Base-by-base conservation (phyloP, 1,140 invertebrate genomes). In the Leptonema lineaticorne region DNA sequence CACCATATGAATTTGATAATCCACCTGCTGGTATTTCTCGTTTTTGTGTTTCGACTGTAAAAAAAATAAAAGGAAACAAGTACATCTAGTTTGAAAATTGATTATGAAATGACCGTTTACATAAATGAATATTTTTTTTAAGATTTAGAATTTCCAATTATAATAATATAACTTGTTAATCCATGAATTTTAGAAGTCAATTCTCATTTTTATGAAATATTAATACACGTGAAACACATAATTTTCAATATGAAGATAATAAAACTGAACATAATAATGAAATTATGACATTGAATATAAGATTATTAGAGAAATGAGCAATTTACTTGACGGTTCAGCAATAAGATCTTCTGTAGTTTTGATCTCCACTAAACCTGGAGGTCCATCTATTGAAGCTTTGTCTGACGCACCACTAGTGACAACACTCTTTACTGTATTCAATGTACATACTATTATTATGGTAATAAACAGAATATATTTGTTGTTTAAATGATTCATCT, bases 371-470 rank as follows among this genome's bases (percentile, higher is more conserved):
- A 79, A 74, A 0, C 79, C 78, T 0, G 76, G 75, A 0, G 79
- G 78, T 14, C 71, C 71, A 22, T 67, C 65, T 26, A 53, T 8
- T 8, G 50, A 53, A 24, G 27, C 22, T 24, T 64, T 37, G 16
- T 70, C 71, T 2, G 48, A 45, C 11, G 65, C 22, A 91, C 81
- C 95, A 94, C 27, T 97, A 97, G 84, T 92, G 92, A 68, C 90
- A 92, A 75, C 93, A 33, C 28, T 16, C 5, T n/a, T 53, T 4
- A 22, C 58, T 62, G 28, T n/a, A 1, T 16, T 24, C 9, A 37
- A 22, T 1, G 28, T n/a, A 28, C 24, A 16, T 26, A n/a, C 14
- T 7, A 50, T 5, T 64, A 64, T 11, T 33, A 22, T 26, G 45
- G 8, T 41, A 16, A 22, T 22, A 4, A 41, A 18, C 16, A 62